phyloP scores from a whole-genome alignment of 2,797 vertebrate species.

The Gymnoscopelus braueri region DNA sequence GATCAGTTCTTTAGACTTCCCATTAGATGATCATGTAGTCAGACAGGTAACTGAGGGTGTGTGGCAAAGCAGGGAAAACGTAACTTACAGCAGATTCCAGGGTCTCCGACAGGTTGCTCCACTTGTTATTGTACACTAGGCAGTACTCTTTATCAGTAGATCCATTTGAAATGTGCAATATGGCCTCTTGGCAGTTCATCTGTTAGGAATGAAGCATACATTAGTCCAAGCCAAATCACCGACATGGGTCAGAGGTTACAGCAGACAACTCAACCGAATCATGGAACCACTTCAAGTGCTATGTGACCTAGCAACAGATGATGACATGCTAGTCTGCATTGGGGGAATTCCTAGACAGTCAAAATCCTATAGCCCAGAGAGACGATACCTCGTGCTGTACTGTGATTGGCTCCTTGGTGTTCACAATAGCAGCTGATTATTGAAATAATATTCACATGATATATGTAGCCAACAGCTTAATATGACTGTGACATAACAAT shows the following conservation, averaged over 20 bases:
- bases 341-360: too few relatives aligned
- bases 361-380: too few relatives aligned
- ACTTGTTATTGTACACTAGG: slow-evolving; percentile 85
- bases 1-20: too few relatives aligned
- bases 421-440: too few relatives aligned
- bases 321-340: background rate
- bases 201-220: slow-evolving; percentile 59
- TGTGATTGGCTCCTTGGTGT: too few relatives aligned
- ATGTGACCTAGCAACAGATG: background rate
- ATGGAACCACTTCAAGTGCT: background rate
- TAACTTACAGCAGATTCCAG: slow-evolving; percentile 86
- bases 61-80: background rate
- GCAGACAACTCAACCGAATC: too few relatives aligned
- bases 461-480: too few relatives aligned
- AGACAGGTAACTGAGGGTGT: background rate
- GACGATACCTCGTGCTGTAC: too few relatives aligned
- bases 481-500: too few relatives aligned
- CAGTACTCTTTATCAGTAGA: slow-evolving; percentile 84
- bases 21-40: too few relatives aligned
- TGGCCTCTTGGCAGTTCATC: slow-evolving; percentile 86
- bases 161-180: slow-evolving; percentile 82
- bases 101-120: slow-evolving; percentile 81
- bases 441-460: too few relatives aligned
- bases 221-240: background rate
- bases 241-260: background rate